Base-by-base conservation (phyloP, 2,888 invertebrate species). In the Eubasilissa splendida region DNA sequence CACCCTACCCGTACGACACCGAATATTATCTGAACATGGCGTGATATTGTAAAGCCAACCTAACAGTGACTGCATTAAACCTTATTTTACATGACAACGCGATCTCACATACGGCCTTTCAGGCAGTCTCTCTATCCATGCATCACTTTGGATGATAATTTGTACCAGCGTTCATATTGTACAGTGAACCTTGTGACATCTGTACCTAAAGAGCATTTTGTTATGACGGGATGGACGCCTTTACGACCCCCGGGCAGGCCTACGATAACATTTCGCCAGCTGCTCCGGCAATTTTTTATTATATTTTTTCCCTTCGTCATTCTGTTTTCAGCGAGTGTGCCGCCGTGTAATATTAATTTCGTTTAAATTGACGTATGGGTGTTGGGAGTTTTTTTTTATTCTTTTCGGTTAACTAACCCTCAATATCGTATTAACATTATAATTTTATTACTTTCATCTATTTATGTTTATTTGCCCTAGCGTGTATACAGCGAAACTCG, bases 311-410 rank as follows among this genome's bases (percentile, higher is more conserved):
- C 71, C 54, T 54, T 14, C 2, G 68, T 54, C 71, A 54, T 71
- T 53, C 63, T 53, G 60, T 76, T 60, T 76, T 76, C 76, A 76
- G 63, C 76, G 63, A 53, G 71, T 74, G 56, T 58, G 59, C 76
- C 63, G 63, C 53, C 60, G 52, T 60, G 76, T 76, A 52, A 63
- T 56, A 76, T 66, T 76, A 76, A 76, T 76, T 76, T 56, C 54
- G 65, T 76, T 76, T 76, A 76, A 76, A 76, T 76, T 66, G 56
- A 76, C 54, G n/a, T 33, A 66, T 76, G 56, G 65, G 66, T 76
- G 76, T 71, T 31, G 71, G 22, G 54, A 22, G 68, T 22, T 71
- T 22, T 22, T 50, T 70, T 71, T 71, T 56, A 71, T 71, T 71
- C 71, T 31, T 71, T 54, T 53, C 54, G 70, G 53, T 10, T 56